Evolutionary conservation across 2,113 vertebrate genomes (phyloP).

Genomic region (Edolisoma coerulescens): DNA sequence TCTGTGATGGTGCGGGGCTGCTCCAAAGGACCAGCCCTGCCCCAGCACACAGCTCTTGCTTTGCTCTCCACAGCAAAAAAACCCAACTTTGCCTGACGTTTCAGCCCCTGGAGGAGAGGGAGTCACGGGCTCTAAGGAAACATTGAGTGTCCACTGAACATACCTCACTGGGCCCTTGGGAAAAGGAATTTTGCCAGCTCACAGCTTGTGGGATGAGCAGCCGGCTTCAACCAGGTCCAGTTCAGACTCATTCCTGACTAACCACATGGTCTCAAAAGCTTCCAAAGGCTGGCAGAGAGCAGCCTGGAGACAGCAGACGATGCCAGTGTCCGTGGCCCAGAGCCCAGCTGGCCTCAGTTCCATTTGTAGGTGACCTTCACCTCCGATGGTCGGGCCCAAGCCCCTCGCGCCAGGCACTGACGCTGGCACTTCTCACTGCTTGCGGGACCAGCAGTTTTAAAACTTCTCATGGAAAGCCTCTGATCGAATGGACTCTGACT

Average conservation of each 20-base stretch:
- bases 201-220: neutral
- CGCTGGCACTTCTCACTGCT: neutral
- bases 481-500: neutral
- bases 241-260: neutral
- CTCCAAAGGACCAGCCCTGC: neutral
- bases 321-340: neutral
- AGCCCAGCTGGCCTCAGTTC: neutral
- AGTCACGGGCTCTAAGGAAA: neutral
- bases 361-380: neutral
- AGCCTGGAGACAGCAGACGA: neutral
- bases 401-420: neutral
- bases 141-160: neutral
- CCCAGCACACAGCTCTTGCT: neutral
- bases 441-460: neutral
- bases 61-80: neutral
- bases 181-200: neutral
- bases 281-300: neutral
- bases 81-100: neutral
- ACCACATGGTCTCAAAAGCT: neutral
- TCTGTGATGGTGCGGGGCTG: rapidly evolving
- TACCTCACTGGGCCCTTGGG: neutral
- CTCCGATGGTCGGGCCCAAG: neutral
- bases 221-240: neutral
- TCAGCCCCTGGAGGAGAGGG: neutral
- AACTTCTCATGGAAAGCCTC: neutral